Evolutionary conservation across 2,797 vertebrate genomes (phyloP).

Genomic region (Liasis olivaceus): DNA sequence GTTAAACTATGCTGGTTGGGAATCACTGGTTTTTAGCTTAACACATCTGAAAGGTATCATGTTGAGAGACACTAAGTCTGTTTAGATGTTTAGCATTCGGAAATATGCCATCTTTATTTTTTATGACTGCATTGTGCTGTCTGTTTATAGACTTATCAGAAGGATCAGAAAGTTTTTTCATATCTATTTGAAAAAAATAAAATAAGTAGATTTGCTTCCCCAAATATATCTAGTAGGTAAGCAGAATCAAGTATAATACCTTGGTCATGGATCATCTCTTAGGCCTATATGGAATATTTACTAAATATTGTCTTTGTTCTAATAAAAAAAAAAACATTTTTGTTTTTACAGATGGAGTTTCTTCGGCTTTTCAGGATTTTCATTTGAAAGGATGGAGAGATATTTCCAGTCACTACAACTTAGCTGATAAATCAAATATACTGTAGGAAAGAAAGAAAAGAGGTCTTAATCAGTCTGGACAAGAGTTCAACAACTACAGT

Average conservation of each 20-base stretch:
- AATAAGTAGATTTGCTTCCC: constrained; percentile 16
- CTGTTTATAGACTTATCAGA: constrained; percentile 1
- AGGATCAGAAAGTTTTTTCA: constrained; percentile 14
- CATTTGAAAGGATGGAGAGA: constrained; percentile 12
- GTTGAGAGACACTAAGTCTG: not conserved
- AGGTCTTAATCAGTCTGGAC: not conserved
- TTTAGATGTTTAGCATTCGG: not conserved
- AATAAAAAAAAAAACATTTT: constrained; percentile 27
- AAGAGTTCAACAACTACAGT: not conserved
- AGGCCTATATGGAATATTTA: constrained; percentile 13
- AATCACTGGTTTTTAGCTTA: not conserved
- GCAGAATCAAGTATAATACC: constrained; percentile 2
- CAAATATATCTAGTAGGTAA: constrained; percentile 22
- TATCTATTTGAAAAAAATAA: not conserved
- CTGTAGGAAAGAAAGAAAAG: not conserved
- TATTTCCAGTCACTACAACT: not conserved
- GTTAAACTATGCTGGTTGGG: not conserved
- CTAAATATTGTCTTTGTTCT: constrained; percentile 13
- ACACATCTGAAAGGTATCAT: not conserved
- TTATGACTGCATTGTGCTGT: not conserved
- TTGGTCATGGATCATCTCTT: constrained; percentile 13
- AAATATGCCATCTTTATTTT: constrained; percentile 4
- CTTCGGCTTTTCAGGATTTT: constrained; percentile 23
- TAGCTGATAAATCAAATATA: not conserved
- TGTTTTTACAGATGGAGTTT: constrained; percentile 28